phyloP scores from a whole-genome alignment of 64 coral and sea anemone species.

The Hydrozoanthus tunicans region DNA sequence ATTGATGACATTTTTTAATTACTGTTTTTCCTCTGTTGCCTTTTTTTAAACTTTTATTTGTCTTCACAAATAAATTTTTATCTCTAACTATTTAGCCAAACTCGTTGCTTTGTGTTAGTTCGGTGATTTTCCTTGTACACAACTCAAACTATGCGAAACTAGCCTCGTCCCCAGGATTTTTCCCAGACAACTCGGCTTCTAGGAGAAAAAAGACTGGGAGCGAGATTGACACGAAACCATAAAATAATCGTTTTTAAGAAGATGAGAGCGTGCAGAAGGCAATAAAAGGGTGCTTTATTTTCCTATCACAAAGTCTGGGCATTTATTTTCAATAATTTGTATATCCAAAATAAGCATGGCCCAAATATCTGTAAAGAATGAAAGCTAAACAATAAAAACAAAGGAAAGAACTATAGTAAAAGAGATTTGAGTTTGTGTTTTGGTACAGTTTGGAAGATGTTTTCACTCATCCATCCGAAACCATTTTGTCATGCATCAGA shows the following conservation, averaged over 20 bases:
- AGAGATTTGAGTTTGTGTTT: neutral
- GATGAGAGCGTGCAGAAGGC: neutral
- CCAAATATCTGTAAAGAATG: slow-evolving; percentile 38
- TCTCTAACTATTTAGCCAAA: too few relatives aligned
- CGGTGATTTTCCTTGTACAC: neutral
- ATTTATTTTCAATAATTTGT: slow-evolving; percentile 56
- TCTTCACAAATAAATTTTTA: too few relatives aligned
- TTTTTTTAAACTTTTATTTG: too few relatives aligned
- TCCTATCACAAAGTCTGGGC: slow-evolving; percentile 56
- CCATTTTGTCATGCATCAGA: neutral
- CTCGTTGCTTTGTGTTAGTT: neutral
- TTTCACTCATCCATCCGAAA: neutral
- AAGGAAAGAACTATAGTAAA: neutral
- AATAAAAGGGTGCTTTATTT: slow-evolving; percentile 36
- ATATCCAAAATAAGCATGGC: slow-evolving; percentile 46
- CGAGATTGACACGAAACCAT: neutral
- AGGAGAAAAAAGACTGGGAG: too few relatives aligned
- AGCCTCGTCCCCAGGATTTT: neutral
- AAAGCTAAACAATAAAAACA: slow-evolving; percentile 20
- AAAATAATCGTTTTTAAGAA: neutral
- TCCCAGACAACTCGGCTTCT: neutral
- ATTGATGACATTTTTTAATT: too few relatives aligned
- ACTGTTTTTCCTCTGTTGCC: too few relatives aligned
- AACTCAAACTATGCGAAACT: neutral
- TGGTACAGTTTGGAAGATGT: neutral